Conservation (phyloP, 2,797 vertebrate species). For the Trachops cirrhosus region DNA sequence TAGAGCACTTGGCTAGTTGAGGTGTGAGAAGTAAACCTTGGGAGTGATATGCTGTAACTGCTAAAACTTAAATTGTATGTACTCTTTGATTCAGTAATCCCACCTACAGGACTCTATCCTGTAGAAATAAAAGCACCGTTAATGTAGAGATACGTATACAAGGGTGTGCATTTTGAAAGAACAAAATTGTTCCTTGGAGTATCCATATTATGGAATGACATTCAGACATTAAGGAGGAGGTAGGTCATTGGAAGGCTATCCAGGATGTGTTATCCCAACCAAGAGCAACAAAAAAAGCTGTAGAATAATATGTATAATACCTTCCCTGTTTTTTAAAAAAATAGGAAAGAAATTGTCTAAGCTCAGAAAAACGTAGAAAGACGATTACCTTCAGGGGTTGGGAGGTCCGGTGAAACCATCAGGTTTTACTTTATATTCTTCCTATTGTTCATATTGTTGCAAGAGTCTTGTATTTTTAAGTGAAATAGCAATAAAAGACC, state of each 20-base stretch:
- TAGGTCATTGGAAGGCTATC: not conserved
- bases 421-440: not conserved
- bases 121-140: not conserved
- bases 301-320: not conserved
- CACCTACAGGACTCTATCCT: not conserved
- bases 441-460: not conserved
- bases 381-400: not conserved
- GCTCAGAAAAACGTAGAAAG: not conserved
- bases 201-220: not conserved
- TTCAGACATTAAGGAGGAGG: not conserved
- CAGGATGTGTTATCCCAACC: not conserved
- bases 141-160: not conserved
- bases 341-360: not conserved
- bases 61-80: not conserved
- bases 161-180: slow-evolving; percentile 4
- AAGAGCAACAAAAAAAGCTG: not conserved
- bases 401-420: not conserved
- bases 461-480: not conserved
- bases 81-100: not conserved
- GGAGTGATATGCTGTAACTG: not conserved
- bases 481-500: not conserved
- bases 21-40: not conserved
- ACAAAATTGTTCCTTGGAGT: not conserved
- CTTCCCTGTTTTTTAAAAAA: not conserved
- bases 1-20: not conserved